These are phyloP conservation scores for Salpingus planirostris DNA, from an alignment of 2,888 invertebrate genomes.

Conservation along the genomic window DNA sequence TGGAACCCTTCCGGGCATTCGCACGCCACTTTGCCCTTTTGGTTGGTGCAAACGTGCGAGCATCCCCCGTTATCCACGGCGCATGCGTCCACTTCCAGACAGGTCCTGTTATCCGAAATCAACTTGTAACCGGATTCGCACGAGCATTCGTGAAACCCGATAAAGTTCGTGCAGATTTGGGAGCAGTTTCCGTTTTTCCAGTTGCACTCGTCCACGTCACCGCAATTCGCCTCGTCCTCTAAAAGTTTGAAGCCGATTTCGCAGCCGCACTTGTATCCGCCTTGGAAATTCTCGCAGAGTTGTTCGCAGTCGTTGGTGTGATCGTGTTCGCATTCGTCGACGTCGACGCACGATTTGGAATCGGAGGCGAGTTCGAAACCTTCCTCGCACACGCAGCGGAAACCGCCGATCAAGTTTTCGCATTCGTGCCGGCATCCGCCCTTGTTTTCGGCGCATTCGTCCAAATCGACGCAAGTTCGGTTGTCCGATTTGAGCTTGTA, in stretches of 20 bases:
- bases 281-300: slow-evolving; percentile 27
- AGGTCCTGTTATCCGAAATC: slow-evolving; percentile 29
- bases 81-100: slow-evolving; percentile 21
- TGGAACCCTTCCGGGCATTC: slow-evolving; percentile 24
- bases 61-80: slow-evolving; percentile 46
- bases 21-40: slow-evolving; percentile 46
- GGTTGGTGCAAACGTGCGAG: slow-evolving; percentile 45
- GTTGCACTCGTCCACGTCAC: slow-evolving; percentile 29
- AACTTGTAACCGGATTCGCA: slow-evolving; percentile 38
- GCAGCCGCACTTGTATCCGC: slow-evolving; percentile 37
- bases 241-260: slow-evolving; percentile 37
- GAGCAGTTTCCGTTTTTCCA: slow-evolving; percentile 36
- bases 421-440: slow-evolving; percentile 48
- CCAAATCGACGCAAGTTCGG: slow-evolving; percentile 38
- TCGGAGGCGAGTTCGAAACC: slow-evolving; percentile 37
- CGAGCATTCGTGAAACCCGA: slow-evolving; percentile 46
- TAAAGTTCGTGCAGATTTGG: slow-evolving; percentile 41
- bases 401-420: slow-evolving; percentile 42
- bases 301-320: slow-evolving; percentile 32
- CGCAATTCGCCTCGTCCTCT: slow-evolving; percentile 22
- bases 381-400: slow-evolving; percentile 42
- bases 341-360: slow-evolving; percentile 33
- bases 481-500: slow-evolving; percentile 25
- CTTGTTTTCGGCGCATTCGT: slow-evolving; percentile 43
- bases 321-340: slow-evolving; percentile 44